Conservation (phyloP, 2,888 invertebrate genomes). For the Aplocera efformata region DNA sequence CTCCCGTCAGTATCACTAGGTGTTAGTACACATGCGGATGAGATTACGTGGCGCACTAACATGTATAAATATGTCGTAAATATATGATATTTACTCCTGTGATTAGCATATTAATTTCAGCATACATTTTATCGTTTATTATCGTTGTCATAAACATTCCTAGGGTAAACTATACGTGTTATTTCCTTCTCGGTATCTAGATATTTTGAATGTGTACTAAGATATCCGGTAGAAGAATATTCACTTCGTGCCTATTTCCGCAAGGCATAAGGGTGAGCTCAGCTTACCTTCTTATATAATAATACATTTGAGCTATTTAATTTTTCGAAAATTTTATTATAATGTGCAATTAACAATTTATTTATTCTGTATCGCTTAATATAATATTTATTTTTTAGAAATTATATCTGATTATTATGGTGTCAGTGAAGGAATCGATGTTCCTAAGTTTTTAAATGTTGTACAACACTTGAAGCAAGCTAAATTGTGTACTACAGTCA, state of each 20-base stretch:
- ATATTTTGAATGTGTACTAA: constrained; percentile 45
- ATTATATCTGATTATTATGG: constrained; percentile 62
- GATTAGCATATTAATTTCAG: constrained; percentile 66
- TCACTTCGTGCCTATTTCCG: constrained; percentile 60
- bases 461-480: constrained; percentile 62
- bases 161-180: constrained; percentile 48
- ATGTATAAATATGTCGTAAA: constrained; percentile 60
- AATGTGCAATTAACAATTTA: constrained; percentile 75
- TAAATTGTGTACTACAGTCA: constrained; percentile 65
- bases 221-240: constrained; percentile 40
- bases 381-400: constrained; percentile 76
- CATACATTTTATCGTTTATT: constrained; percentile 55
- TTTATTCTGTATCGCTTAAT: constrained; percentile 74
- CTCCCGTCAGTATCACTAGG: constrained; percentile 28
- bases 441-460: constrained; percentile 68
- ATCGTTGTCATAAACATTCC: constrained; percentile 72
- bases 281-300: constrained; percentile 59
- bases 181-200: constrained; percentile 47
- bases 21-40: constrained; percentile 29
- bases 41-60: constrained; percentile 49
- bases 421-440: constrained; percentile 66
- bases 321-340: constrained; percentile 66
- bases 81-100: constrained; percentile 74
- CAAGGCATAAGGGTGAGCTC: constrained; percentile 59
- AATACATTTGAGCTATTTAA: constrained; percentile 44